Conservation (phyloP, 2,888 invertebrate genomes). For the Mallateleia sp. region DNA sequence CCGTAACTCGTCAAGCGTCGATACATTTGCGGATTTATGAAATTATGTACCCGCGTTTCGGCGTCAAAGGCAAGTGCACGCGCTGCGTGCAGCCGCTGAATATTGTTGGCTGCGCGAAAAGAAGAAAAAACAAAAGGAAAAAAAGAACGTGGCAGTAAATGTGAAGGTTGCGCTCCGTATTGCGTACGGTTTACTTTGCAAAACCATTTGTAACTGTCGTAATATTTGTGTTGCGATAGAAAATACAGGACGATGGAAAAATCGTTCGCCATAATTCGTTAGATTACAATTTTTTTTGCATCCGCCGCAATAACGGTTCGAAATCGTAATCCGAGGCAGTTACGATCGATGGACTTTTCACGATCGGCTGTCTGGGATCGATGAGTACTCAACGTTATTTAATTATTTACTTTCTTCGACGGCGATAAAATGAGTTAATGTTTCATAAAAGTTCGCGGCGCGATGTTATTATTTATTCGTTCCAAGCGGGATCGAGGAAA, state of each 20-base stretch:
- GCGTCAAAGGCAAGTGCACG: constrained; percentile 28
- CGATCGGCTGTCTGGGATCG: no score
- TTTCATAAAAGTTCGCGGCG: constrained; percentile 2
- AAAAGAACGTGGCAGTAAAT: constrained; percentile 52
- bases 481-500: not conserved
- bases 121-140: constrained; percentile 11
- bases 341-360: no score
- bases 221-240: constrained; percentile 61
- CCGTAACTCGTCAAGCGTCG: constrained; percentile 13
- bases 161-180: constrained; percentile 55
- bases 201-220: constrained; percentile 64
- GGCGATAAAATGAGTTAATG: not conserved
- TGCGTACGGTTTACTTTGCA: constrained; percentile 55
- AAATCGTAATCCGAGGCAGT: no score
- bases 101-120: constrained; percentile 17
- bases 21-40: constrained; percentile 10
- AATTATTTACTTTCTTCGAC: not conserved
- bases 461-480: not conserved
- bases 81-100: constrained; percentile 12
- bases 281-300: not conserved
- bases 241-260: constrained; percentile 51
- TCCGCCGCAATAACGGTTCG: no score
- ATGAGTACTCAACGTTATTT: no score
- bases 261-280: constrained; percentile 38
- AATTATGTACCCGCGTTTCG: constrained; percentile 32